Evolutionary conservation across 2,888 invertebrate species (phyloP).

Genomic region (Mythimna pallens): DNA sequence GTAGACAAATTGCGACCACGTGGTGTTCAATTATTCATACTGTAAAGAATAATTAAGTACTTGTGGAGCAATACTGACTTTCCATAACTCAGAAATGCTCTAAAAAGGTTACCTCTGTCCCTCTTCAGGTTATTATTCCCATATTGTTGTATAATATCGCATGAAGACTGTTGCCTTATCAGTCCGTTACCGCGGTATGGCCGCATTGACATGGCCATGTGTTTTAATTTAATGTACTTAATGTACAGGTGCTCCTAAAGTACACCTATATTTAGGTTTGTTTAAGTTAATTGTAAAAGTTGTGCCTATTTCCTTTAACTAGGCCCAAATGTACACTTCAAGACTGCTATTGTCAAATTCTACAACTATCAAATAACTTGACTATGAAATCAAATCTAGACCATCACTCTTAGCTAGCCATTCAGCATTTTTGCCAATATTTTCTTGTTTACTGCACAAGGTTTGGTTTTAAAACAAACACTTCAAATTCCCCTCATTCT

Average conservation of each 20-base stretch:
- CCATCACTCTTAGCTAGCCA: neutral
- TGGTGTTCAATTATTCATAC: slow-evolving; percentile 2
- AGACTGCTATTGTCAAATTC: too few species aligned
- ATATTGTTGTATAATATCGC: too few species aligned
- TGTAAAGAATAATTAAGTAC: neutral
- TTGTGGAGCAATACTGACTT: neutral
- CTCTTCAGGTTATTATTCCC: neutral
- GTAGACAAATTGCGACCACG: slow-evolving; percentile 35
- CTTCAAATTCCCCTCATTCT: neutral
- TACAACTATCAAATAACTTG: too few species aligned
- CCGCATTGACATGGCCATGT: neutral
- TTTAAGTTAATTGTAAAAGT: too few species aligned
- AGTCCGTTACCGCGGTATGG: neutral
- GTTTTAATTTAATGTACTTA: neutral
- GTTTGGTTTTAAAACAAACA: neutral
- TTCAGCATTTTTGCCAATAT: neutral
- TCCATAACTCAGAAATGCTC: too few species aligned
- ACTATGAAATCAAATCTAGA: neutral
- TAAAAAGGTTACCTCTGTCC: neutral
- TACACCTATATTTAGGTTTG: neutral
- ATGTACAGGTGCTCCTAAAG: neutral
- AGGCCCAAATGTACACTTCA: neutral
- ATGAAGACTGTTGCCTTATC: neutral
- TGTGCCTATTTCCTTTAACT: too few species aligned
- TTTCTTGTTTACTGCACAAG: neutral